Evolutionary conservation across 2,113 vertebrate genomes (phyloP).

Genomic region (Herpailurus yagouaroundi): DNA sequence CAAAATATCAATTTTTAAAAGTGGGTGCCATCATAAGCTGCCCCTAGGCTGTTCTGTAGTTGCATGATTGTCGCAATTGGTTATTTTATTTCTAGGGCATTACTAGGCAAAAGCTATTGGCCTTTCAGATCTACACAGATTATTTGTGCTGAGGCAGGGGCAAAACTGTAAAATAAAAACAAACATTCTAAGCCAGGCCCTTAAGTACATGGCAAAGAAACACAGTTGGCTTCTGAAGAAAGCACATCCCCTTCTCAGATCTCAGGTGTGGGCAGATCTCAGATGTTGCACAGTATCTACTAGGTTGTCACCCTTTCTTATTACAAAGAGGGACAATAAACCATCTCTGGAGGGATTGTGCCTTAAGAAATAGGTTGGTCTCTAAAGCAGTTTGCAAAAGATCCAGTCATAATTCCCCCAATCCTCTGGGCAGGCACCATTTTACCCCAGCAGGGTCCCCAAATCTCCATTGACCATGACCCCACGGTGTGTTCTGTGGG

Average conservation of each 20-base stretch:
- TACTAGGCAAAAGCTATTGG: not conserved
- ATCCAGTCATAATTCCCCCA: not conserved
- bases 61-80: not conserved
- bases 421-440: too few relatives aligned
- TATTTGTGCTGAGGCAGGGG: not conserved
- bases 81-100: constrained; percentile 27
- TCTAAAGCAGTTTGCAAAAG: not conserved
- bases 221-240: not conserved
- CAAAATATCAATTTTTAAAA: not conserved
- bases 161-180: not conserved
- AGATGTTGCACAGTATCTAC: not conserved
- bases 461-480: not conserved
- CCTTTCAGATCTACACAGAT: constrained; percentile 1
- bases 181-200: not conserved
- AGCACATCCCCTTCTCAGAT: not conserved
- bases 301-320: not conserved
- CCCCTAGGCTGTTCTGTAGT: not conserved
- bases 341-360: not conserved
- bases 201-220: not conserved
- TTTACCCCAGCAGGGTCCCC: not conserved
- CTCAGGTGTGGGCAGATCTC: not conserved
- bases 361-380: not conserved
- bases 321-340: not conserved
- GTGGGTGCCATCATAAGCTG: not conserved
- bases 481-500: not conserved